Base-by-base conservation (phyloP, 2,888 invertebrate genomes). In the Andrena marginata region DNA sequence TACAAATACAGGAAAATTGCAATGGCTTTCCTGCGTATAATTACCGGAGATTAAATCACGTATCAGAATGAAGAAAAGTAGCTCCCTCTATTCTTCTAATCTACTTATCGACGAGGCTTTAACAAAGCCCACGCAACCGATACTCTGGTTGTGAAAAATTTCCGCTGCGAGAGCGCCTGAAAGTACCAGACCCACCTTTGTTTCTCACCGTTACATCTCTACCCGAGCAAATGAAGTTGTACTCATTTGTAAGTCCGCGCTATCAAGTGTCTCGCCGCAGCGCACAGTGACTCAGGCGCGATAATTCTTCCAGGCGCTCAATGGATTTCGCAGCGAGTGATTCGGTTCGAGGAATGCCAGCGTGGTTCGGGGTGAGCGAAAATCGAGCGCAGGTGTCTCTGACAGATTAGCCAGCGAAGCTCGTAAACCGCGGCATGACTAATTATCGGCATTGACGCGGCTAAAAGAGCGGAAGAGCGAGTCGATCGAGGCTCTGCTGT, bases 381-480 rank as follows among this genome's bases (percentile, higher is more conserved):
- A 77, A 79, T 56, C 49, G 29, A 16, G 42, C 31, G 16, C 23
- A 74, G 76, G 59, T 79, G 84, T 77, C 80, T 35, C 23, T 23
- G 31, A 42, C 62, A 69, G 83, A 85, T 85, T 85, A 85, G 63
- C 71, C 73, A 56, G 29, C 51, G 68, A 70, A 73, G 49, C 73
- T 85, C 75, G 82, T 82, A 80, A 87, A 84, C 77, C 72, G 60
- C 59, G 35, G 71, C 64, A 78, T 85, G 85, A 85, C 79, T 88
- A 89, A 88, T 88, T 89, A 88, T 82, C 85, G 80, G 56, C 80
- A 80, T 70, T 83, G 89, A 84, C 67, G 70, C 59, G 75, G 23
- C 49, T 60, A 80, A 80, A 76, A 71, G 78, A 77, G 64, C 68
- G 77, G 76, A 81, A 88, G 75, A 80, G 72, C 77, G 79, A 42